A percentile compares a stretch with the other conserved stretches of the same genome.
phyloP scores from a whole-genome alignment of 2,888 invertebrate genomes.

The Hydriomena furcata region DNA sequence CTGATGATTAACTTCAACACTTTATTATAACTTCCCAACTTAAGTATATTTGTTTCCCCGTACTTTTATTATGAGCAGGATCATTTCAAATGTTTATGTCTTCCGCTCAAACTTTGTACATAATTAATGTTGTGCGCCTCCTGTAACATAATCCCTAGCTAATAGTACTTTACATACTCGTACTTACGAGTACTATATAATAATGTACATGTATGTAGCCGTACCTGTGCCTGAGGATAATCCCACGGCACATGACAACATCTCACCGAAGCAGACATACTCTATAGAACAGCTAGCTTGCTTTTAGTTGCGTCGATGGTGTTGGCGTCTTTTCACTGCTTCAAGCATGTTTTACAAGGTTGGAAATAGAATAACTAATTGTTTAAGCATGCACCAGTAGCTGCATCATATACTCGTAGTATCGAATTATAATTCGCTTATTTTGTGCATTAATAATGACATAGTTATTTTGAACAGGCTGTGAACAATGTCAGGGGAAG shows the following conservation, averaged over 20 bases:
- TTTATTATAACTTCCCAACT: no score
- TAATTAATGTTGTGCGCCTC: background rate
- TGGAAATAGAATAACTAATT: no score
- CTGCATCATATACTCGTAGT: no score
- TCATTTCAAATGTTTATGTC: background rate
- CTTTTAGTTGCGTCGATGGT: no score
- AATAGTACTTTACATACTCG: background rate
- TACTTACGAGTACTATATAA: background rate
- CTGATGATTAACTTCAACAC: no score
- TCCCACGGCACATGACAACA: conserved; percentile 19
- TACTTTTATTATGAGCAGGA: background rate
- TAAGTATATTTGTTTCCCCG: no score
- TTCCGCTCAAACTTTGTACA: background rate
- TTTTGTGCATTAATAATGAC: background rate
- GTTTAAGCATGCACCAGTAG: no score
- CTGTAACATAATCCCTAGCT: conserved; percentile 9
- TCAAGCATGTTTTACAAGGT: no score
- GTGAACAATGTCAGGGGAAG: background rate
- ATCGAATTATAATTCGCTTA: no score
- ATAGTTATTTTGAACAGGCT: background rate
- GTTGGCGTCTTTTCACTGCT: no score
- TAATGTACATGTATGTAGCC: background rate
- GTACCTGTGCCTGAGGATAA: conserved; percentile 8
- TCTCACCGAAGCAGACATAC: conserved; percentile 12
- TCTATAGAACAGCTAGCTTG: background rate